Conservation (phyloP, 2,113 vertebrate species). For the Chunga burmeisteri region DNA sequence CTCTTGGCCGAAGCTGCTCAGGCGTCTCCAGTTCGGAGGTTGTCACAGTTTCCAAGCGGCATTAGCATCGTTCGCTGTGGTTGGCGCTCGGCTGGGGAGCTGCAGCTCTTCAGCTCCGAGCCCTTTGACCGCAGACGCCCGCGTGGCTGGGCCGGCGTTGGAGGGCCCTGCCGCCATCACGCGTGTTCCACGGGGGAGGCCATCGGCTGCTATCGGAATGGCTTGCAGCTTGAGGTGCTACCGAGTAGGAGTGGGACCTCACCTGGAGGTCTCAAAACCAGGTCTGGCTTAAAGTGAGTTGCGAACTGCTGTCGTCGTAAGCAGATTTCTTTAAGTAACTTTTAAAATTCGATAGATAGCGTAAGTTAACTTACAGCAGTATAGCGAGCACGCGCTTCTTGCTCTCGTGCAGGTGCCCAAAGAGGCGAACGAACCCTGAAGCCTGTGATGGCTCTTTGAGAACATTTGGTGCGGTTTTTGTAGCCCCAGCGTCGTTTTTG, state of each 20-base stretch:
- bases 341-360: neutral
- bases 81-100: neutral
- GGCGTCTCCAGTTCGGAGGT: neutral
- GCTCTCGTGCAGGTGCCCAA: rapidly evolving
- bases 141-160: no score
- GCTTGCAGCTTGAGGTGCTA: neutral
- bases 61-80: neutral
- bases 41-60: neutral
- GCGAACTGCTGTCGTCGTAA: neutral
- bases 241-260: neutral
- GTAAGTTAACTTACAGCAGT: neutral
- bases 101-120: neutral
- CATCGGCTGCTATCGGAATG: neutral
- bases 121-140: neutral
- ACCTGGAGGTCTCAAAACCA: neutral
- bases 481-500: rapidly evolving
- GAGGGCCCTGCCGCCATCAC: neutral
- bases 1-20: neutral
- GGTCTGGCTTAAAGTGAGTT: neutral
- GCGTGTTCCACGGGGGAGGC: rapidly evolving
- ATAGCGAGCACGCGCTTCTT: rapidly evolving
- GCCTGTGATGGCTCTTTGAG: neutral
- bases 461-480: rapidly evolving
- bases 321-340: neutral
- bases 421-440: rapidly evolving